Evolutionary conservation across 2,797 vertebrate species (phyloP), one percentile per base, ranked within the genome.

Genomic region (Clarias laeviceps): DNA sequence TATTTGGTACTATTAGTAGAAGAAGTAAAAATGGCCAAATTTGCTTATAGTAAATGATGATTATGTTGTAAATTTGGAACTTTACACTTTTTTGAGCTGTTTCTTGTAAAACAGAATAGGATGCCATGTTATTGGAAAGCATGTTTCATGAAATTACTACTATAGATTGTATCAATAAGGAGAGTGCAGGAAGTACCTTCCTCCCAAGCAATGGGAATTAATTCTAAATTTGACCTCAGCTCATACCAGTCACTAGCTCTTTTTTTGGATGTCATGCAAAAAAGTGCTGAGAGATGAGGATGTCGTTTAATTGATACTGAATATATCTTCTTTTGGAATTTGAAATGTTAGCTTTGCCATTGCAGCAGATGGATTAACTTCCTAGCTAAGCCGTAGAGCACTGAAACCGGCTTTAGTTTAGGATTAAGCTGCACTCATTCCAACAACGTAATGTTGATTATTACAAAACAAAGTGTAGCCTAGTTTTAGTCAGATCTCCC

Each of bases 311-410:
- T 6, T 61, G 64, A 22, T 29, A 66, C 61, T 82, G 61, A 61
- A 32, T 61, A 62, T 17, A 78, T 78, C 20, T 17, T 29, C 50
- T 22, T 50, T 50, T 79, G 72, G 73, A 68, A 78, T 83, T 69
- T 72, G 40, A 56, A 56, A 62, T 24, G 34, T n/a, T 78, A 29
- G 15, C 57, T 9, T 76, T 74, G 40, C 50, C 5, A 1, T 57
- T 69, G 54, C 34, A 78, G 50, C 61, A 69, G 73, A 69, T 18
- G 20, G 72, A 78, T 69, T 86, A 68, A 24, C 22, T 62, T 65
- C n/a, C 29, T 7, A 45, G 15, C 57, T 82, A 32, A 64, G 34
- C 27, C 56, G 50, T 32, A 29, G 15, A 76, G 73, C 5, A 50
- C n/a, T 76, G 24, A 80, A 59, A 24, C 56, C 54, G 11, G 32